Base-by-base conservation (phyloP, 2,888 invertebrate genomes). In the Smittia aterrima region DNA sequence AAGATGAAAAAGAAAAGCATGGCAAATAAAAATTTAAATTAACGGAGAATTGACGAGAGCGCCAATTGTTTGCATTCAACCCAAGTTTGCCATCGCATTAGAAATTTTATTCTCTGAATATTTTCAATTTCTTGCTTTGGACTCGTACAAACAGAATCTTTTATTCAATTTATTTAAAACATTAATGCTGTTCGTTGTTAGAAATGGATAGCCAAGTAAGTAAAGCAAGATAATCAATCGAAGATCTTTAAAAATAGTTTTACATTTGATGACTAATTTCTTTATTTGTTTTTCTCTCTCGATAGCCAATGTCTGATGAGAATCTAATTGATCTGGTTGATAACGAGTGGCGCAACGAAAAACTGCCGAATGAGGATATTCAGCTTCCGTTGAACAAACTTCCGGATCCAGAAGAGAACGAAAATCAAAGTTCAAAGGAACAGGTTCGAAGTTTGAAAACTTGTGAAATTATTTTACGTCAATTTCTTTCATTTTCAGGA, bases 391-490 rank as follows among this genome's bases (percentile, higher is more conserved):
- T 90, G 68, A 89, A 91, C 79, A 96, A 96, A 83, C 84, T 97
- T 68, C 94, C 96, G 0, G 96, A 97, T 84, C 93, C 93, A 0
- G 95, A 95, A 81, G 93, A 95, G 1, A 96, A 97, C 82, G 92
- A 64, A 22, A 47, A 74, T 66, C 74, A 74, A 53, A 66, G 11
- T 1, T 24, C 0, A 84, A 92, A 91, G 80, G 96, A 97, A 82
- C 93, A 92, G 80, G 92, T 93, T 79, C 88, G 90, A 79, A 86
- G n/a, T 47, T 47, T 24, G n/a, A 66, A 11, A 38, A 18, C 6
- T 66, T 32, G 32, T n/a, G 27, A 24, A 4, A 32, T 54, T 18
- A 20, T 70, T 7, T 70, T 53, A 53, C 38, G 11, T 7, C 40
- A n/a, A 13, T n/a, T n/a, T n/a, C 18, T 58, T 2, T 58, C 1